Evolutionary conservation across 1,140 invertebrate species (phyloP), one percentile per base, ranked within the genome.

Genomic region (Drosophila ercepeae): DNA sequence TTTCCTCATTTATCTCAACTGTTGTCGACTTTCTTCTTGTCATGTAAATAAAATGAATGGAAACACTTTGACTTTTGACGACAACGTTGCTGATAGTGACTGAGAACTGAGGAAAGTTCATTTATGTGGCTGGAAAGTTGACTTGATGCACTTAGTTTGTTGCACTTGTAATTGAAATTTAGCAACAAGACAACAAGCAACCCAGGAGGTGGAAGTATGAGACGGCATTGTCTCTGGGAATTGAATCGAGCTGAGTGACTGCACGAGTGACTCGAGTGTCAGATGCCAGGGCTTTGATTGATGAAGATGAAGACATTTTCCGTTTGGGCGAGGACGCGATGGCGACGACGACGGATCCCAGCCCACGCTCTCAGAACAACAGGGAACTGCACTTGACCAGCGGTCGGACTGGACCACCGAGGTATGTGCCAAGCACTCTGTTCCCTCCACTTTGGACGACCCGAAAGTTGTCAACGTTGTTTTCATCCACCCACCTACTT

Each of bases 231-330:
- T 76, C 51, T 73, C 50, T 86, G 73, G 70, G 46, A 86, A 86
- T 86, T 88, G 77, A 86, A 86, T 86, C 83, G 78, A 75, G 72
- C 68, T 76, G 64, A 73, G 79, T 86, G 70, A 74, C 70, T 74
- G 70, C 69, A 73, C 75, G 81, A 88, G 68, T 86, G 81, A 86
- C 82, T 86, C 49, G 70, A 74, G 82, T 75, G 72, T 84, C 79
- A 79, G 71, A 74, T 51, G 45, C 69, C 53, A 49, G 59, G 51
- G 77, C 74, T 88, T 81, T 88, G 82, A 88, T 88, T 88, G 82
- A 88, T 88, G 83, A 88, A 88, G 82, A 88, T 88, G 82, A 88
- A 88, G 82, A 88, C 74, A 82, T 88, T 88, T 88, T 88, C 77
- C 83, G 74, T 77, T 75, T 88, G 74, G 63, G 46, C 63, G 46